Percentiles rank a stretch among this genome's conserved stretches.
Evolutionary conservation across 1,140 invertebrate species (phyloP).

Genomic region (Drosophila seguyi): DNA sequence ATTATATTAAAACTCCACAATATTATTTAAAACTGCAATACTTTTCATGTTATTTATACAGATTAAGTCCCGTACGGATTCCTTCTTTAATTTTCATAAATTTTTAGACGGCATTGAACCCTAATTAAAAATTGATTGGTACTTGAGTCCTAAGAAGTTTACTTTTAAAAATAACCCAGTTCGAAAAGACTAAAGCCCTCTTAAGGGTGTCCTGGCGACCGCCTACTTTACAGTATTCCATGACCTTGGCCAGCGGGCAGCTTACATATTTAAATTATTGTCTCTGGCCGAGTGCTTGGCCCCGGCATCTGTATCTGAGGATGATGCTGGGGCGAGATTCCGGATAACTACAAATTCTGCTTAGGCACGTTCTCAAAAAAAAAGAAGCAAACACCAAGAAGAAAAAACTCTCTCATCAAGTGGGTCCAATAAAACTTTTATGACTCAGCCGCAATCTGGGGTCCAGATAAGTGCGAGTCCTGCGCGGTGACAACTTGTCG

Average conservation of each 20-base stretch:
- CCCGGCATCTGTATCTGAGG: conserved; percentile 48
- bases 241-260: conserved; percentile 38
- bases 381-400: conserved; percentile 9
- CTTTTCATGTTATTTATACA: background rate
- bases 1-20: background rate
- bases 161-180: background rate
- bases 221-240: conserved; percentile 19
- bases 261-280: conserved; percentile 59
- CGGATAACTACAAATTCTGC: conserved; percentile 42
- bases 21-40: background rate
- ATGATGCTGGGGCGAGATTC: conserved; percentile 17
- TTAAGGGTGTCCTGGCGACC: conserved; percentile 39
- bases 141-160: background rate
- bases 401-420: conserved; percentile 39
- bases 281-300: conserved; percentile 44
- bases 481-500: conserved; percentile 53
- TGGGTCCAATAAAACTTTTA: conserved; percentile 51
- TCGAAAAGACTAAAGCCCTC: conserved; percentile 9
- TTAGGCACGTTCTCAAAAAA: conserved; percentile 53
- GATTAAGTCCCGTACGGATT: background rate
- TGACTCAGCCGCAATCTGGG: conserved; percentile 41
- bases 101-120: background rate
- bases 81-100: background rate
- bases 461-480: conserved; percentile 38
- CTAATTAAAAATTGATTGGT: background rate